Evolutionary conservation across 2,797 vertebrate species (phyloP).

Genomic region (Fistularia tabacaria): DNA sequence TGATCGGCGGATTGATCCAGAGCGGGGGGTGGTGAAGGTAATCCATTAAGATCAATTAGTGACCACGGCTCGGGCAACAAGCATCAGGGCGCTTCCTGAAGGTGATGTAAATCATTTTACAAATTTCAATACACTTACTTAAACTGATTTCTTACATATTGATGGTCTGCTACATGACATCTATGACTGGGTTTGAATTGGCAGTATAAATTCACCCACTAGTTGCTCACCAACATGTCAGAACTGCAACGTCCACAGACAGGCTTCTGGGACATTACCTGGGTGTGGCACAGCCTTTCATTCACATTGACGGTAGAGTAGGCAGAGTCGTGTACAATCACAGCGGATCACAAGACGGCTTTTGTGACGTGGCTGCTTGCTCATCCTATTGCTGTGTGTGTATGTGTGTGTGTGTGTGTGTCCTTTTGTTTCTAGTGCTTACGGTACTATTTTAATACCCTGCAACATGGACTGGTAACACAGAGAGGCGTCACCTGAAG

Average conservation of each 20-base stretch:
- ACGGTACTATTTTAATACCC: slow-evolving; percentile 46
- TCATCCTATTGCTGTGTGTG: slow-evolving; percentile 42
- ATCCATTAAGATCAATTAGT: no score
- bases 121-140: neutral
- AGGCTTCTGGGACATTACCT: neutral
- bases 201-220: slow-evolving; percentile 24
- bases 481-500: slow-evolving; percentile 31
- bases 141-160: neutral
- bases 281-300: slow-evolving; percentile 34
- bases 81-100: neutral
- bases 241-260: no score
- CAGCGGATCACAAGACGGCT: slow-evolving; percentile 6
- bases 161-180: slow-evolving; percentile 20
- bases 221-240: neutral
- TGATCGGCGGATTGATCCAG: no score
- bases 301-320: slow-evolving; percentile 56
- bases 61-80: no score
- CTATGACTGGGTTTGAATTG: slow-evolving; percentile 29
- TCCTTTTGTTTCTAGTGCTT: slow-evolving; percentile 42
- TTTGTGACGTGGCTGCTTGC: slow-evolving; percentile 27
- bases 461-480: slow-evolving; percentile 52
- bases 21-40: no score
- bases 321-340: slow-evolving; percentile 30
- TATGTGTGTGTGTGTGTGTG: slow-evolving; percentile 22
- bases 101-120: slow-evolving; percentile 1